Evolutionary conservation across 2,888 invertebrate genomes (phyloP), one percentile per base, ranked within the genome.

Genomic region (Brenthis hecate): DNA sequence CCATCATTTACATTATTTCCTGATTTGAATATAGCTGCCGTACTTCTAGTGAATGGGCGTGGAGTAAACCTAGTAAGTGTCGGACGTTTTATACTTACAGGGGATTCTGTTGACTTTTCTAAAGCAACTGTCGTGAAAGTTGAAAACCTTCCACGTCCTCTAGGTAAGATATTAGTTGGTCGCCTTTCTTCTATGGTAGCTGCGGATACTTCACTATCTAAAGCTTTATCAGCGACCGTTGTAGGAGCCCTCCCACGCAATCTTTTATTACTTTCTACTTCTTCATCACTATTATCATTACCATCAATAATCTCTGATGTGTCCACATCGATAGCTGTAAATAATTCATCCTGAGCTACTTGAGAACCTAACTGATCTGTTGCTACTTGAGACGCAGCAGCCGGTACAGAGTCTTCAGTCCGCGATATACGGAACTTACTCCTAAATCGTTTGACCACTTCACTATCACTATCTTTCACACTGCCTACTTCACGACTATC

Each of bases 321-420:
- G 66, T 85, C 85, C 13, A 83, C 72, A 75, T 94, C 94, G 28
- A 91, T 83, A 0, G 94, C 92, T 2, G 94, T 94, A 57, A 94
- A 94, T 57, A 94, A 77, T 80, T 94, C 94, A 70, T 93, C 92
- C n/a, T 75, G 85, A 70, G 71, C 84, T n/a, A 87, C 66, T 72
- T 80, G 81, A 16, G 90, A 85, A 72, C 85, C 85, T 58, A 84
- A 85, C 50, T 86, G 84, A 14, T 91, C 91, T 75, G 87, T 83
- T 13, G 85, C 78, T 2, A 90, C 78, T 13, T 82, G 83, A n/a
- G 88, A 82, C 1, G 91, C 90, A 13, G 89, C 91, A 36, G 90
- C 89, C 8, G 88, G 80, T 23, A 89, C 76, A 1, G 91, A 89
- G 73, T 92, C 92, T 13, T 86, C 88, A 65, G 61, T 76, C 43